These are phyloP conservation scores for Lasioglossum zephyrum DNA, from an alignment of 2,888 invertebrate species.

Conservation along the genomic window DNA sequence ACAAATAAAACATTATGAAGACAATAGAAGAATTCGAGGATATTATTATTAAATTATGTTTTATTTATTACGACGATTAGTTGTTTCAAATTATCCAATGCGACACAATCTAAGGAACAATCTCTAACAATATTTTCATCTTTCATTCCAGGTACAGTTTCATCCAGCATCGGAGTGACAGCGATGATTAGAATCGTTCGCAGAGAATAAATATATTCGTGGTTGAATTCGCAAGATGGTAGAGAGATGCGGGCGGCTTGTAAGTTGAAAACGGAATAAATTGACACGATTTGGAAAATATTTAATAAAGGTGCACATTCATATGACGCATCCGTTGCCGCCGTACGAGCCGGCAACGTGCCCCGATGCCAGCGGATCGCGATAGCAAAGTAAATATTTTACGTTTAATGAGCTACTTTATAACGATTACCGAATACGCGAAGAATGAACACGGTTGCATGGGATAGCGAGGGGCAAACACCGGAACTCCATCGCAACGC, in stretches of 20 bases:
- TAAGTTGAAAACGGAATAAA: background rate
- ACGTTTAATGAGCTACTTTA: slow-evolving; percentile 22
- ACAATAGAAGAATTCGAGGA: background rate
- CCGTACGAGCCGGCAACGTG: background rate
- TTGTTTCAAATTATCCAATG: background rate
- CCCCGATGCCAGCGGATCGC: background rate
- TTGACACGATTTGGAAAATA: background rate
- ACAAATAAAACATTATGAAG: background rate
- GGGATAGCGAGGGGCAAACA: slow-evolving; percentile 19
- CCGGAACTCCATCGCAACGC: slow-evolving; percentile 14
- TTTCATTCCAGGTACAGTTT: background rate
- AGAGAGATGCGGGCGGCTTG: background rate
- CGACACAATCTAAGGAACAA: background rate
- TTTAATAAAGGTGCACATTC: background rate
- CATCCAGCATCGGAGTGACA: background rate
- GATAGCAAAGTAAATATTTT: slow-evolving; percentile 21
- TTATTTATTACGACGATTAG: background rate
- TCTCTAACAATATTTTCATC: background rate
- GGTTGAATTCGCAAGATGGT: background rate
- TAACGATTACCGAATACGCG: slow-evolving; percentile 18
- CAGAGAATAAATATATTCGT: background rate
- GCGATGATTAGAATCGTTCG: background rate
- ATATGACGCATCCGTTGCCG: background rate
- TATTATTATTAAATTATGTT: background rate
- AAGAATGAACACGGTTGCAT: background rate